Conservation (phyloP, 2,113 vertebrate species). For the Pseudopipra pipra region DNA sequence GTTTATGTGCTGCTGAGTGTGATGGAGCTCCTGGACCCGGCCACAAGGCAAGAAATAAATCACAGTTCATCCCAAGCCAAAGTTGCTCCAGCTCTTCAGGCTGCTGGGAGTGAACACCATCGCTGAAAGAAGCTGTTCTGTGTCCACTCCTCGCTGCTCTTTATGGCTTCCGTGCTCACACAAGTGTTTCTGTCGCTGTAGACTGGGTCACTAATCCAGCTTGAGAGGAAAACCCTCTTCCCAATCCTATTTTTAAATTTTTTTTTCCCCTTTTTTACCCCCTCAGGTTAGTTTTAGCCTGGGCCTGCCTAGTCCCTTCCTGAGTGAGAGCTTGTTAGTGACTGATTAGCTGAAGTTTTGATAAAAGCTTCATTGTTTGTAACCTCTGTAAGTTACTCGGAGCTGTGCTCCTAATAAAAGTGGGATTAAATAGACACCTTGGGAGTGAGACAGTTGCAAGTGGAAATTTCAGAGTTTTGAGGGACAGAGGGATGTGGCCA, state of each 20-base stretch:
- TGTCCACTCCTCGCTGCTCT: background rate
- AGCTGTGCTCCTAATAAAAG: background rate
- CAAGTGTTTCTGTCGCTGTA: background rate
- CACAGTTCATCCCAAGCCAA: background rate
- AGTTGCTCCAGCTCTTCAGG: background rate
- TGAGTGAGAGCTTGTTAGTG: background rate
- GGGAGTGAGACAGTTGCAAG: background rate
- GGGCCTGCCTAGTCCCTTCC: background rate
- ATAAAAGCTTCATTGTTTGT: constrained; percentile 45
- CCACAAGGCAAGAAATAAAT: background rate
- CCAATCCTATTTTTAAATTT: background rate
- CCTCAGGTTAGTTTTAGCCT: background rate
- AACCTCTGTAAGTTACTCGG: background rate
- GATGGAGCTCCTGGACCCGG: background rate
- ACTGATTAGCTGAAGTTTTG: background rate
- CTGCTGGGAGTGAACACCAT: background rate
- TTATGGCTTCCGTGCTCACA: background rate
- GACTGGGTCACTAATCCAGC: background rate
- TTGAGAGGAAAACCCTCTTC: background rate
- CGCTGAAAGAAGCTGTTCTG: background rate
- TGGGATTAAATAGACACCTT: constrained; percentile 38
- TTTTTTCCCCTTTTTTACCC: background rate
- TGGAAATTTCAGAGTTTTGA: background rate
- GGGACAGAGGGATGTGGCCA: background rate
- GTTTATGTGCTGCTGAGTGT: background rate